Evolutionary conservation across 1,140 invertebrate species (phyloP).

Genomic region (Mactra quadrangularis): DNA sequence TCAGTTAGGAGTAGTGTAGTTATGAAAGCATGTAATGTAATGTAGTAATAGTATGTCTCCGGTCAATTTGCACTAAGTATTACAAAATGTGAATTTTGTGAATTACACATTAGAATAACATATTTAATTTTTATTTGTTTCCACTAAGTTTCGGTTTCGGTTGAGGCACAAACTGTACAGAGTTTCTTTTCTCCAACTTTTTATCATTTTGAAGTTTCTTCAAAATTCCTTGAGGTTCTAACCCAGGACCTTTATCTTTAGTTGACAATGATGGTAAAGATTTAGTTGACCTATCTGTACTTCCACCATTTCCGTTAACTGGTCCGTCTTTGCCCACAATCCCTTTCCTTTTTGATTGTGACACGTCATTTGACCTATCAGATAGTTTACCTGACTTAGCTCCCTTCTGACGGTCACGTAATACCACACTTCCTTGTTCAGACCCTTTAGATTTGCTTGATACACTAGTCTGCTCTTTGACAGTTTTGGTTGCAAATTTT

Average conservation of each 20-base stretch:
- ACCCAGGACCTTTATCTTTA: neutral
- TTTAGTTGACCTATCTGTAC: no score
- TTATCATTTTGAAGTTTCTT: neutral
- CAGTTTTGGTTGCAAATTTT: slow-evolving; percentile 23
- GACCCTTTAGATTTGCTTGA: neutral
- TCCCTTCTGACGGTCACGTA: neutral
- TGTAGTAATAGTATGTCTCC: no score
- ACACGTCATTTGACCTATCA: slow-evolving; percentile 8
- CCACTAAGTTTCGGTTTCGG: slow-evolving; percentile 45
- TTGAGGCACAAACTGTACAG: slow-evolving; percentile 48
- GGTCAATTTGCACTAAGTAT: no score
- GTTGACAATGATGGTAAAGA: neutral
- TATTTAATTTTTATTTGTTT: neutral
- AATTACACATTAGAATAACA: no score
- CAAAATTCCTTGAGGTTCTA: neutral
- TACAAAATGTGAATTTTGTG: no score
- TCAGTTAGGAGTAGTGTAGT: no score
- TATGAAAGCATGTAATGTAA: no score
- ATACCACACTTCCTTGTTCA: neutral
- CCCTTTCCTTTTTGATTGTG: no score
- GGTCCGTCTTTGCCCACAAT: no score
- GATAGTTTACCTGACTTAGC: neutral
- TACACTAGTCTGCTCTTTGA: slow-evolving; percentile 1
- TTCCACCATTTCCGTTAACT: neutral
- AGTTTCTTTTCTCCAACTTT: slow-evolving; percentile 41